Evolutionary conservation across 1,140 invertebrate species (phyloP).

Genomic region (Meloidogyne exigua): DNA sequence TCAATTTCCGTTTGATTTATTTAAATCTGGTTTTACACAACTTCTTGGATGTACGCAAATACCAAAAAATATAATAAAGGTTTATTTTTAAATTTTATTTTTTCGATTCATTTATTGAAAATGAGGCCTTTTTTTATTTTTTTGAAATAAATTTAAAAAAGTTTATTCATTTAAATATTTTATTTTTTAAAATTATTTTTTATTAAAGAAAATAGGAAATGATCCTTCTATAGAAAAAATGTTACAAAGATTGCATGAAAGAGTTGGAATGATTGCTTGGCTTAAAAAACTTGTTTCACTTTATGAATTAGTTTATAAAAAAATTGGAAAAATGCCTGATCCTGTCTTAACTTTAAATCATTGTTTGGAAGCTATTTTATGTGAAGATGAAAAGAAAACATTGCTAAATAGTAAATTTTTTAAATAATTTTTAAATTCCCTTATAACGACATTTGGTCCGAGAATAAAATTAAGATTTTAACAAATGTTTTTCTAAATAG

Average conservation of each 20-base stretch:
- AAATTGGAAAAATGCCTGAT: neutral
- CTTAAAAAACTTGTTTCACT: conserved; percentile 23
- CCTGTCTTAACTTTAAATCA: neutral
- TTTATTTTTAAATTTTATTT: neutral
- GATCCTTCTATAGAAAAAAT: conserved; percentile 5
- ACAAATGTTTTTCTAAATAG: conserved; percentile 2
- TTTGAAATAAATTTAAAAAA: neutral
- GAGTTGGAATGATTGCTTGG: conserved; percentile 4
- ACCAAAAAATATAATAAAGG: conserved; percentile 11
- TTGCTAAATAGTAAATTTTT: conserved; percentile 15
- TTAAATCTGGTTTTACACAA: conserved; percentile 11
- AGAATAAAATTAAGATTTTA: neutral
- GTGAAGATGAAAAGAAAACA: neutral
- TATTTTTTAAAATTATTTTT: neutral
- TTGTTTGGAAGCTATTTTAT: conserved; percentile 7
- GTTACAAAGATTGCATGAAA: neutral
- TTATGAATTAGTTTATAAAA: neutral
- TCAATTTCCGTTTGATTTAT: neutral
- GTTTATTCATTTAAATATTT: neutral
- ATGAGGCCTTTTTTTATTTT: too few species aligned
- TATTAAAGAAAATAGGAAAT: neutral
- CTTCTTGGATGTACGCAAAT: neutral
- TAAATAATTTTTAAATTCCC: neutral
- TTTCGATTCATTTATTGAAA: too few species aligned
- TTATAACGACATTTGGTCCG: neutral